A percentile compares a stretch with the other conserved stretches of the same genome.
These are phyloP conservation scores for Numida meleagris DNA, from an alignment of 2,113 vertebrate genomes.

Conservation along the genomic window DNA sequence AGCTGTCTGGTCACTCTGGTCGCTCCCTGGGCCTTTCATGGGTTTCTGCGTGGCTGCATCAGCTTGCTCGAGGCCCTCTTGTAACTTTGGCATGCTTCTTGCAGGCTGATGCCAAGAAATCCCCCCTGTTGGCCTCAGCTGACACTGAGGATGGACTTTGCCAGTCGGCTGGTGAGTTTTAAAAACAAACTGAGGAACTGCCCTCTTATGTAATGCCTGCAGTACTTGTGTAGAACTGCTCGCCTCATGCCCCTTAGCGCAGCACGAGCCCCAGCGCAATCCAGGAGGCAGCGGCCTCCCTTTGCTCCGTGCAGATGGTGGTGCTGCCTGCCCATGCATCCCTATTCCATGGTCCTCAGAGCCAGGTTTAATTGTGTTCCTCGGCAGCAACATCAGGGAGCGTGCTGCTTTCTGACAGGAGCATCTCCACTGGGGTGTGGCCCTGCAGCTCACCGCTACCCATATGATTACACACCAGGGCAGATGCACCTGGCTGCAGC, in stretches of 20 bases:
- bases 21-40: neutral
- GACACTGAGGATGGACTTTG: conserved; percentile 75
- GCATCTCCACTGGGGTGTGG: neutral
- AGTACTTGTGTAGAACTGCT: neutral
- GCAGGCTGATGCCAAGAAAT: conserved; percentile 82
- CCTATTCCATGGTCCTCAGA: neutral
- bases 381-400: neutral
- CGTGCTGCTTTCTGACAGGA: neutral
- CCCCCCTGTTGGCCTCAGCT: conserved; percentile 56
- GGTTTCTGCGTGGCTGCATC: neutral
- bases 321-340: neutral
- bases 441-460: neutral
- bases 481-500: neutral
- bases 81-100: conserved; percentile 60
- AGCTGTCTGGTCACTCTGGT: neutral
- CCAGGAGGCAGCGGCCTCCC: neutral
- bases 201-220: neutral
- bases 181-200: conserved; percentile 53
- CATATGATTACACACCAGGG: too few species aligned
- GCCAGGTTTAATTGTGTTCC: neutral
- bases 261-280: neutral
- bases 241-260: neutral
- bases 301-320: neutral
- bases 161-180: conserved; percentile 88
- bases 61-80: fast-evolving